Conservation (phyloP, 2,888 invertebrate species). For the Junonia oenone region DNA sequence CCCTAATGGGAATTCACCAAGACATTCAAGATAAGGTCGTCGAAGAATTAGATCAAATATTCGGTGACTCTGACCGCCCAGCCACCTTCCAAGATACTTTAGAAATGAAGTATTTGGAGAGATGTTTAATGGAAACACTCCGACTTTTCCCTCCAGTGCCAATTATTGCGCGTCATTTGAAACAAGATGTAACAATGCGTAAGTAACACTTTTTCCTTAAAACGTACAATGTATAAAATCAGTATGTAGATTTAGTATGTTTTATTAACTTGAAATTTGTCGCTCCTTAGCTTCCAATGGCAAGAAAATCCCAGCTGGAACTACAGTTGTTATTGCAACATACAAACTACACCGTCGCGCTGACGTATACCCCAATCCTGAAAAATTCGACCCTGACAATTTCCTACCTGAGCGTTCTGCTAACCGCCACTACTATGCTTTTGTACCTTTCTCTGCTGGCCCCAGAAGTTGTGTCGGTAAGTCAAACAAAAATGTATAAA, state of each 20-base stretch:
- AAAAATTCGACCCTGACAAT: slow-evolving; percentile 89
- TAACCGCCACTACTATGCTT: slow-evolving; percentile 89
- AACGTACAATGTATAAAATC: not conserved
- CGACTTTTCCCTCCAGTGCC: slow-evolving; percentile 90
- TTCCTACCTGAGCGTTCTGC: slow-evolving; percentile 89
- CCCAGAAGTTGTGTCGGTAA: slow-evolving; percentile 89
- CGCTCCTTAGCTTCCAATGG: slow-evolving; percentile 76
- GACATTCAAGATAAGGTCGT: slow-evolving; percentile 86
- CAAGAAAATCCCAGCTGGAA: slow-evolving; percentile 83
- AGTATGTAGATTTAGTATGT: too few species aligned
- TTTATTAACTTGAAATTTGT: too few species aligned
- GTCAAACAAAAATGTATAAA: slow-evolving; percentile 42
- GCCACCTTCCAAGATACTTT: slow-evolving; percentile 89
- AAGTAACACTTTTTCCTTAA: slow-evolving; percentile 39
- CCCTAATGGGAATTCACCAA: slow-evolving; percentile 86
- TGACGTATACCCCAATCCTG: slow-evolving; percentile 87
- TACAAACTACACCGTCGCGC: slow-evolving; percentile 85
- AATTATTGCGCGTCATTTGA: slow-evolving; percentile 85
- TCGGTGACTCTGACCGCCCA: slow-evolving; percentile 86
- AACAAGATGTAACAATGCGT: slow-evolving; percentile 86
- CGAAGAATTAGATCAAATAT: slow-evolving; percentile 86
- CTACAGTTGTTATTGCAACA: slow-evolving; percentile 83
- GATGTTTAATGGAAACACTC: slow-evolving; percentile 89
- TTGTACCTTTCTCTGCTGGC: slow-evolving; percentile 90
- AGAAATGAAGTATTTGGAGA: slow-evolving; percentile 92